Conservation (phyloP, 2,113 vertebrate species). For the Gambusia affinis region DNA sequence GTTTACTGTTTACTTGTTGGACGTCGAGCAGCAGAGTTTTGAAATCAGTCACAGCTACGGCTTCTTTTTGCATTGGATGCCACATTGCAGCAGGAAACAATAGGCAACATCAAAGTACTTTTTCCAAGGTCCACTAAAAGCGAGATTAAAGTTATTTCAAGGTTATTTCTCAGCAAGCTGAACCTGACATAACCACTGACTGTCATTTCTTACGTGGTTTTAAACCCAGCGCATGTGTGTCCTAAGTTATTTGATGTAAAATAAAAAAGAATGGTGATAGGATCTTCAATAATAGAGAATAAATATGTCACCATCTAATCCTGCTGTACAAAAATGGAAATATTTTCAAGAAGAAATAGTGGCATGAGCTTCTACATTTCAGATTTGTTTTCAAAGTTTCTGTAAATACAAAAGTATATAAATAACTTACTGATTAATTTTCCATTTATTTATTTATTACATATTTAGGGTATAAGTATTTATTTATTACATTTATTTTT, state of each 20-base stretch:
- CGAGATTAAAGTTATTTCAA: slow-evolving; percentile 7
- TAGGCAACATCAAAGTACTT: slow-evolving; percentile 25
- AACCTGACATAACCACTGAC: slow-evolving; percentile 16
- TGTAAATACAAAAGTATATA: not conserved
- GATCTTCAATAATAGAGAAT: not conserved
- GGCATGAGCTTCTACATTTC: slow-evolving; percentile 12
- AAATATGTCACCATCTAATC: not conserved
- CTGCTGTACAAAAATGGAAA: not conserved
- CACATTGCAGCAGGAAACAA: slow-evolving; percentile 36
- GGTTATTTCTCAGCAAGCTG: slow-evolving; percentile 31
- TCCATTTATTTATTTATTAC: not conserved
- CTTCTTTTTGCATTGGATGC: slow-evolving; percentile 18
- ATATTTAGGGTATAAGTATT: not conserved
- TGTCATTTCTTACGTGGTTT: not conserved
- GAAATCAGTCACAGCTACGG: slow-evolving; percentile 40
- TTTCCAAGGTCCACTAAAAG: slow-evolving; percentile 39
- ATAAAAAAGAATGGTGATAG: not conserved
- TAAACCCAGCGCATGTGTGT: not conserved
- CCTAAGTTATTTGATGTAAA: not conserved
- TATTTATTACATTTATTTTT: not conserved
- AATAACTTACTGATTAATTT: not conserved
- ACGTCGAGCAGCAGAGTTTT: slow-evolving; percentile 31
- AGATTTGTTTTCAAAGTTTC: slow-evolving; percentile 25
- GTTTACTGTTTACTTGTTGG: slow-evolving; percentile 34
- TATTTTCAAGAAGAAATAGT: not conserved